Evolutionary conservation across 2,113 vertebrate genomes (phyloP).

Genomic region (Erythrolamprus reginae): DNA sequence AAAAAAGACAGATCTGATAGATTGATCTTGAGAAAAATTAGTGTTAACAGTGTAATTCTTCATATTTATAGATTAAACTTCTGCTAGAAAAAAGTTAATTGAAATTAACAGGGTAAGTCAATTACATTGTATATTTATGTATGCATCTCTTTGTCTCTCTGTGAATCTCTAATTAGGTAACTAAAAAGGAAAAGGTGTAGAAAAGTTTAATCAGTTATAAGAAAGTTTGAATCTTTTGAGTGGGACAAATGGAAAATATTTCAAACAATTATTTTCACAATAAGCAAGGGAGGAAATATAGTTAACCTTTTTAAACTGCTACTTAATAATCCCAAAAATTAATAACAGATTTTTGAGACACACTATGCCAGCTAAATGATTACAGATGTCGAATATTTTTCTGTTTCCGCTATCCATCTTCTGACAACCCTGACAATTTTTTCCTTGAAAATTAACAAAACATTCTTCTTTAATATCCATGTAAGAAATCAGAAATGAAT

Average conservation of each 20-base stretch:
- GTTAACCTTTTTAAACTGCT: neutral
- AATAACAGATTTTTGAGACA: neutral
- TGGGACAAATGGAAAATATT: neutral
- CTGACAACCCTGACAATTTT: rapidly evolving
- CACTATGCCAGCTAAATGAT: neutral
- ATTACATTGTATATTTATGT: too few species aligned
- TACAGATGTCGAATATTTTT: neutral
- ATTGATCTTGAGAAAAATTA: neutral
- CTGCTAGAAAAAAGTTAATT: neutral
- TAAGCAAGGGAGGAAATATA: conserved; percentile 8
- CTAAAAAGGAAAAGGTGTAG: neutral
- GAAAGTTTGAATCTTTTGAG: neutral
- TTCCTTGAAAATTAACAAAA: rapidly evolving
- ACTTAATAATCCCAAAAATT: neutral
- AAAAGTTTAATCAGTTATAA: neutral
- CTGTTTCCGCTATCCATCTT: neutral
- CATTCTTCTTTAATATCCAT: neutral
- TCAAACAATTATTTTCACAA: neutral
- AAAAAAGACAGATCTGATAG: neutral
- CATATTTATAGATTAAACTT: neutral
- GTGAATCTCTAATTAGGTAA: neutral
- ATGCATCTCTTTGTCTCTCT: neutral
- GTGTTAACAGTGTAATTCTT: neutral
- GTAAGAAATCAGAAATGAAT: neutral
- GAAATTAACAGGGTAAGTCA: neutral